These are phyloP conservation scores for Scomber japonicus DNA, from an alignment of 2,113 vertebrate genomes.

Conservation along the genomic window DNA sequence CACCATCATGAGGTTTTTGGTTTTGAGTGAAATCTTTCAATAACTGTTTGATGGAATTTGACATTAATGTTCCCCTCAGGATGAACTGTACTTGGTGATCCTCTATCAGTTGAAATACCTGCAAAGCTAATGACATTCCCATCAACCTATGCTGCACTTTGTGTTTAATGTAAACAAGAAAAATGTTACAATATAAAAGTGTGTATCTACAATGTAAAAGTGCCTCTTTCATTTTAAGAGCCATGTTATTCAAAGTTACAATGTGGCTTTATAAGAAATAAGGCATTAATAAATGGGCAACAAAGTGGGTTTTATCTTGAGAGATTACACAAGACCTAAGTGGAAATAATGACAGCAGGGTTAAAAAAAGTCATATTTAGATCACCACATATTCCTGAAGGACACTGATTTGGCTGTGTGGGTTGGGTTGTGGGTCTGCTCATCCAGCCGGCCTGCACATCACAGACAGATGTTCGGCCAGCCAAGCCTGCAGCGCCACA, in stretches of 20 bases:
- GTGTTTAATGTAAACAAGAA: not conserved
- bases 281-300: slow-evolving; percentile 21
- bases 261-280: slow-evolving; percentile 2
- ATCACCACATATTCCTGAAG: slow-evolving; percentile 81
- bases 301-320: slow-evolving; percentile 9
- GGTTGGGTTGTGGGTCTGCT: slow-evolving; percentile 64
- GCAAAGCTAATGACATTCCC: not conserved
- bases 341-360: slow-evolving; percentile 16
- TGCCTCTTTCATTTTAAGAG: not conserved
- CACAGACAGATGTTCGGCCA: slow-evolving; percentile 84
- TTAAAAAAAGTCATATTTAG: slow-evolving; percentile 20
- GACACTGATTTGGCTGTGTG: slow-evolving; percentile 73
- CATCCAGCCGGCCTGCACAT: slow-evolving; percentile 73
- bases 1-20: not conserved
- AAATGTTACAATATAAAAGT: not conserved
- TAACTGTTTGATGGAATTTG: too few species aligned
- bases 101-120: not conserved
- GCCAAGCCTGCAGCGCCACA: slow-evolving; percentile 80
- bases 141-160: not conserved
- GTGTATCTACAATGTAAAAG: not conserved
- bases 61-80: too few species aligned
- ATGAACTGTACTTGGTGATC: too few species aligned
- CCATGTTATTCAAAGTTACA: slow-evolving; percentile 1
- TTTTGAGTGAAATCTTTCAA: too few species aligned
- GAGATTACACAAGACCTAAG: not conserved